Evolutionary conservation across 2,888 invertebrate species (phyloP).

Genomic region (Hypomecis atomaria): DNA sequence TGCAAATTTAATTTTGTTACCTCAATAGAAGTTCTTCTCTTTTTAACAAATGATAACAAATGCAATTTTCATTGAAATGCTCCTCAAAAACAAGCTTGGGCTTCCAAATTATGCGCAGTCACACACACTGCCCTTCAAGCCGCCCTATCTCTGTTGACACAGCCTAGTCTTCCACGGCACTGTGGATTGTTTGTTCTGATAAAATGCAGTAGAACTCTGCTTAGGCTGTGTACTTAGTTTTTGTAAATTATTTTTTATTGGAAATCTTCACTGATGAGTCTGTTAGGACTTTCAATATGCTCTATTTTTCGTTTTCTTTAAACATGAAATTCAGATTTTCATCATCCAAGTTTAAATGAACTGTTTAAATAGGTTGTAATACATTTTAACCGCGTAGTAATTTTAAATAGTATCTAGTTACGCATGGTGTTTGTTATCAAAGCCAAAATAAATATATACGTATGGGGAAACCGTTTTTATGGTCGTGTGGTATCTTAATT

Average conservation of each 20-base stretch:
- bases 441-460: no score
- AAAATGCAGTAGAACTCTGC: slow-evolving; percentile 12
- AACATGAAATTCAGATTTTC: no score
- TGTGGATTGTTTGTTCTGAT: slow-evolving; percentile 10
- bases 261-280: no score
- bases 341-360: no score
- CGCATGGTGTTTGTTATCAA: no score
- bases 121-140: slow-evolving; percentile 20
- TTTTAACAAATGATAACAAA: slow-evolving; percentile 2
- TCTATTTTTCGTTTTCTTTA: no score
- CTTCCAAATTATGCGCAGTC: slow-evolving; percentile 33
- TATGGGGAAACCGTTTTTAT: neutral
- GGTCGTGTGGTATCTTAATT: neutral
- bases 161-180: slow-evolving; percentile 23
- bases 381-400: no score
- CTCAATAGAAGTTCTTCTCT: neutral
- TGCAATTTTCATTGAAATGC: slow-evolving; percentile 14
- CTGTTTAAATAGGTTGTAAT: no score
- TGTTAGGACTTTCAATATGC: no score
- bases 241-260: neutral
- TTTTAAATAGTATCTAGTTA: no score
- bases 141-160: slow-evolving; percentile 34
- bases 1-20: no score
- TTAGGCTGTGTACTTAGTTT: neutral
- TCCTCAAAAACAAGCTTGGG: neutral